phyloP scores from a whole-genome alignment of 2,888 invertebrate genomes.

The Amphimallon solstitiale region DNA sequence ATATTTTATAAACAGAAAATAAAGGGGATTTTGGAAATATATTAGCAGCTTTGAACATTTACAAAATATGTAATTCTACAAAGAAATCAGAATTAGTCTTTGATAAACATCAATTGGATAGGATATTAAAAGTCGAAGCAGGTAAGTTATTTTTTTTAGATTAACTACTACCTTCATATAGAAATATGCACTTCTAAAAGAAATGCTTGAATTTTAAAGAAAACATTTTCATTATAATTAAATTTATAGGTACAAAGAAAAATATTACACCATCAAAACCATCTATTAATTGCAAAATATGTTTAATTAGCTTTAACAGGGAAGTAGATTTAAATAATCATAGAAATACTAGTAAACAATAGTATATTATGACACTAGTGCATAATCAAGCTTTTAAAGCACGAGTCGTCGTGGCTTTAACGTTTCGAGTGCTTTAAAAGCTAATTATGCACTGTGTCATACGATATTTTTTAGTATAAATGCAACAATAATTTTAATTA shows the following conservation, averaged over 20 bases:
- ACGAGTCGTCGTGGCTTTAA: no score
- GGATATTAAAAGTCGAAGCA: background rate
- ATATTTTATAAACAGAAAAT: background rate
- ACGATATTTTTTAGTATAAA: no score
- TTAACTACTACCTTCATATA: background rate
- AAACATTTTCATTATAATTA: no score
- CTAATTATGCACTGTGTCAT: no score
- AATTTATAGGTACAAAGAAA: no score
- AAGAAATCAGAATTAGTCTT: slow-evolving; percentile 6
- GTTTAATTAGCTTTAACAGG: background rate
- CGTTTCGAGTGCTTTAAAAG: no score
- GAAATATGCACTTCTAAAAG: no score
- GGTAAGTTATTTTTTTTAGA: background rate
- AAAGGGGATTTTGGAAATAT: background rate
- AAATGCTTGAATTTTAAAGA: no score
- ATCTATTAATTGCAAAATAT: slow-evolving; percentile 6
- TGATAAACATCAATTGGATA: background rate
- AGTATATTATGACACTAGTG: no score
- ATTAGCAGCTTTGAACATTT: slow-evolving; percentile 15
- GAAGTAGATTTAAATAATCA: slow-evolving; percentile 1
- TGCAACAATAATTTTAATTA: no score
- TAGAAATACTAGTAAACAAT: background rate
- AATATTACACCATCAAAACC: background rate
- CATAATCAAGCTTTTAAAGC: no score
- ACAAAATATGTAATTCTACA: background rate